phyloP scores from a whole-genome alignment of 2,797 vertebrate genomes.

The Rhodeus uyekii region DNA sequence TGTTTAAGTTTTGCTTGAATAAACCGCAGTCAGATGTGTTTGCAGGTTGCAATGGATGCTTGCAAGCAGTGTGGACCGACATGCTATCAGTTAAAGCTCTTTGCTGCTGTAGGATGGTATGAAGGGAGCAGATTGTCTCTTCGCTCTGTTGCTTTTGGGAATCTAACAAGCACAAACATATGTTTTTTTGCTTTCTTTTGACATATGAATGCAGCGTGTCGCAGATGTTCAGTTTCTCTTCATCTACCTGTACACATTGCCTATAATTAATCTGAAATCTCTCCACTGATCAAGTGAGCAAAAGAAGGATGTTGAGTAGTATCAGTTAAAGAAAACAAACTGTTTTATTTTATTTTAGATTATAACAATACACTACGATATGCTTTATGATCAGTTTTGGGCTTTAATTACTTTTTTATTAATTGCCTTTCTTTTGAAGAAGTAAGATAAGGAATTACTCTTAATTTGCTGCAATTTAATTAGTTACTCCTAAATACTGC shows the following conservation, averaged over 20 bases:
- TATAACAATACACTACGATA: background rate
- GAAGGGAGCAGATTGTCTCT: slow-evolving; percentile 32
- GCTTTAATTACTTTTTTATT: background rate
- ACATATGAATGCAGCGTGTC: slow-evolving; percentile 21
- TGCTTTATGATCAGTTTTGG: background rate
- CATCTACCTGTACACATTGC: background rate
- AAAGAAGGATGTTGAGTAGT: background rate
- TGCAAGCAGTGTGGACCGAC: slow-evolving; percentile 9
- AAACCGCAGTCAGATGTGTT: slow-evolving; percentile 37
- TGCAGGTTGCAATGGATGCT: slow-evolving; percentile 33
- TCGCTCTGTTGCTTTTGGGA: slow-evolving; percentile 27
- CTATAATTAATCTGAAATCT: slow-evolving; percentile 6
- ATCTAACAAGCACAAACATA: slow-evolving; percentile 34
- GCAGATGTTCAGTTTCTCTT: slow-evolving; percentile 38
- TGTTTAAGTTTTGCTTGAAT: slow-evolving; percentile 48
- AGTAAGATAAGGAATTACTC: background rate
- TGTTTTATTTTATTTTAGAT: background rate
- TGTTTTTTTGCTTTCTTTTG: slow-evolving; percentile 16
- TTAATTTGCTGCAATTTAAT: background rate
- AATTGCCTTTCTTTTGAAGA: background rate
- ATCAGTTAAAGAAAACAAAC: background rate
- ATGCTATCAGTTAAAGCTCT: slow-evolving; percentile 31
- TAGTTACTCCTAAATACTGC: background rate
- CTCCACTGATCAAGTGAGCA: slow-evolving; percentile 22
- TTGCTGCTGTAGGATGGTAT: slow-evolving; percentile 7